Evolutionary conservation across 2,888 invertebrate genomes (phyloP).

Genomic region (Leucophenga maculata): DNA sequence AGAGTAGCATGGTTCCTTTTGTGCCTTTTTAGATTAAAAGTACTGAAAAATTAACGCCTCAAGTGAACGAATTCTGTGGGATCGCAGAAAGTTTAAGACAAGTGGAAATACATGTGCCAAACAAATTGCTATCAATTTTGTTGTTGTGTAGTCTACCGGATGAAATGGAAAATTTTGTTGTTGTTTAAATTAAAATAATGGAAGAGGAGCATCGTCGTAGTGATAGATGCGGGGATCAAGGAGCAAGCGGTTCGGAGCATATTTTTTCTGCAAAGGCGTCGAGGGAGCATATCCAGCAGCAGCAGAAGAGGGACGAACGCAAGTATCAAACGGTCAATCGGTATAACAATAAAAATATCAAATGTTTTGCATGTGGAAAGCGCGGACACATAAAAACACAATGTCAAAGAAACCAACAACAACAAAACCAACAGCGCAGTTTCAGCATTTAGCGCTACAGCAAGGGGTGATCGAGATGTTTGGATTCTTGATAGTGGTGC

Average conservation of each 20-base stretch:
- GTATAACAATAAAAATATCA: too few relatives aligned
- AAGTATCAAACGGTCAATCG: too few relatives aligned
- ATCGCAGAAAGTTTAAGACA: conserved; percentile 33
- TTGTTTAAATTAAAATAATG: conserved; percentile 29
- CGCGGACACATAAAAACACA: too few relatives aligned
- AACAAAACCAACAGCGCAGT: background rate
- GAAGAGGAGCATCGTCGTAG: background rate
- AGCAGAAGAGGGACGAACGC: too few relatives aligned
- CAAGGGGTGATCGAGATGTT: background rate
- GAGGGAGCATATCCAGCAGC: too few relatives aligned
- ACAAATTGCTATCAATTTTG: conserved; percentile 31
- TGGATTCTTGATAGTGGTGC: conserved; percentile 32
- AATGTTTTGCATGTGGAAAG: too few relatives aligned
- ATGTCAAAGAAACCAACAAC: too few relatives aligned
- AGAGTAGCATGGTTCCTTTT: conserved; percentile 31
- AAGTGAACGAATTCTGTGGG: conserved; percentile 33
- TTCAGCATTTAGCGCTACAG: conserved; percentile 6
- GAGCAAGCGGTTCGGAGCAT: too few relatives aligned
- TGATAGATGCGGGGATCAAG: too few relatives aligned
- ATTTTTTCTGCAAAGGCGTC: too few relatives aligned
- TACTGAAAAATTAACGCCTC: conserved; percentile 9
- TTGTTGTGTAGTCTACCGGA: conserved; percentile 35
- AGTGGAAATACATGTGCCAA: conserved; percentile 26
- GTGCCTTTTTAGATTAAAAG: conserved; percentile 30
- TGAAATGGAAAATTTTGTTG: conserved; percentile 34